phyloP scores from a whole-genome alignment of 1,140 invertebrate genomes.

The Drosophila asahinai region DNA sequence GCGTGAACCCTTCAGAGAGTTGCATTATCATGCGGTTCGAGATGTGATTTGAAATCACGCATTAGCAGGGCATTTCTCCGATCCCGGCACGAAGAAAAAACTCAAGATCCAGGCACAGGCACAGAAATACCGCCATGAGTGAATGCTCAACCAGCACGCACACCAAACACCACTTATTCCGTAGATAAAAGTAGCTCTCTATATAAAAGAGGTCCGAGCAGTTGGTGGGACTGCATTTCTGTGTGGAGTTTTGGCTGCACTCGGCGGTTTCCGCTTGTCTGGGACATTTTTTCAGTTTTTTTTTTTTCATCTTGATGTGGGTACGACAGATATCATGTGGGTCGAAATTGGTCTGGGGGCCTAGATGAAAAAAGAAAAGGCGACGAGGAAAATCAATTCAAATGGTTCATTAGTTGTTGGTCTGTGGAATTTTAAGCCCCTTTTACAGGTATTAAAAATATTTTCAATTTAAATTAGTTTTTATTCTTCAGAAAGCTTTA shows the following conservation, averaged over 20 bases:
- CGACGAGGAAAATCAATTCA: slow-evolving; percentile 35
- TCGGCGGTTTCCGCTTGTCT: slow-evolving; percentile 38
- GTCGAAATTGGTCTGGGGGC: slow-evolving; percentile 25
- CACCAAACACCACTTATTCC: slow-evolving; percentile 38
- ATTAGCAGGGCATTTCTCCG: slow-evolving; percentile 46
- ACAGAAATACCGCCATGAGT: slow-evolving; percentile 44
- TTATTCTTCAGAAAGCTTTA: not conserved
- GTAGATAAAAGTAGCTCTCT: slow-evolving; percentile 33
- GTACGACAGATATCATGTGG: slow-evolving; percentile 53
- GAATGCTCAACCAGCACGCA: slow-evolving; percentile 60
- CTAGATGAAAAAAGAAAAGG: slow-evolving; percentile 31
- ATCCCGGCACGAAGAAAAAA: slow-evolving; percentile 16
- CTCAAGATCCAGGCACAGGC: slow-evolving; percentile 22
- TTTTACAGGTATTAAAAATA: slow-evolving; percentile 18
- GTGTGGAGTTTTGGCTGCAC: slow-evolving; percentile 30
- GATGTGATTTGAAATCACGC: slow-evolving; percentile 54
- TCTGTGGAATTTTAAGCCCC: slow-evolving; percentile 20
- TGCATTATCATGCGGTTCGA: slow-evolving; percentile 64
- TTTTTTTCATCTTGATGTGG: slow-evolving; percentile 28
- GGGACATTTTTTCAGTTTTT: slow-evolving; percentile 15
- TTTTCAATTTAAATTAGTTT: not conserved
- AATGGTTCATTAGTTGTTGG: slow-evolving; percentile 30
- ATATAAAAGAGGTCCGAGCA: slow-evolving; percentile 1
- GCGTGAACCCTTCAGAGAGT: slow-evolving; percentile 51
- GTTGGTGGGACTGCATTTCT: slow-evolving; percentile 31